phyloP scores from a whole-genome alignment of 1,140 invertebrate genomes.

The Eupeodes corollae region DNA sequence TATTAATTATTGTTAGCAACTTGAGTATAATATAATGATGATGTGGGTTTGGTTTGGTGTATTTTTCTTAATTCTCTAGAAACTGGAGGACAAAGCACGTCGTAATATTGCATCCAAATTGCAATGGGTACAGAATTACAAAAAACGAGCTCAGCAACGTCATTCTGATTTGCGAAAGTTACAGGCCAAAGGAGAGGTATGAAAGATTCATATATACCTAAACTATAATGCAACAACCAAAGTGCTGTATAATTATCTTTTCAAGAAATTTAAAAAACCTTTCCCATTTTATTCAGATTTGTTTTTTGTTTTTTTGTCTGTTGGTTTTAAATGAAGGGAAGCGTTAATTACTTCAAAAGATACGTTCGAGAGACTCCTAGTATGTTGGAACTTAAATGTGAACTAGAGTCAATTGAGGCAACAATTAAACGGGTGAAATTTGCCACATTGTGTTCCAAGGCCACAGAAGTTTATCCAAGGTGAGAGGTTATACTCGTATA shows the following conservation, averaged over 20 bases:
- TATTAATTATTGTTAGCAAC: slow-evolving; percentile 1
- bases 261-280: too few relatives aligned
- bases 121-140: slow-evolving; percentile 14
- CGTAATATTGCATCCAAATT: slow-evolving; percentile 22
- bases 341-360: slow-evolving; percentile 12
- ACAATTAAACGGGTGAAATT: slow-evolving; percentile 29
- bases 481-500: slow-evolving; percentile 2
- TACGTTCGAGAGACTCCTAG: slow-evolving; percentile 28
- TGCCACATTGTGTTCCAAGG: slow-evolving; percentile 25
- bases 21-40: slow-evolving; percentile 16
- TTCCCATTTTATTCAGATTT: too few relatives aligned
- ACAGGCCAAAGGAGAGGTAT: neutral
- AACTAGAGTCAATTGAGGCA: slow-evolving; percentile 23
- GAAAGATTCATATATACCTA: too few relatives aligned
- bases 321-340: neutral
- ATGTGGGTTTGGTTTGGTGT: neutral
- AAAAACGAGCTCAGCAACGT: slow-evolving; percentile 6
- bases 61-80: slow-evolving; percentile 2
- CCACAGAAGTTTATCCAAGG: slow-evolving; percentile 30
- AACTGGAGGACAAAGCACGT: slow-evolving; percentile 10
- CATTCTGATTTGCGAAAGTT: neutral
- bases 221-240: too few relatives aligned
- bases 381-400: slow-evolving; percentile 25
- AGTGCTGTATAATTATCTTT: too few relatives aligned
- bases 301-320: neutral